Evolutionary conservation across 2,888 invertebrate species (phyloP).

Genomic region (Ganaspis brasiliensis): DNA sequence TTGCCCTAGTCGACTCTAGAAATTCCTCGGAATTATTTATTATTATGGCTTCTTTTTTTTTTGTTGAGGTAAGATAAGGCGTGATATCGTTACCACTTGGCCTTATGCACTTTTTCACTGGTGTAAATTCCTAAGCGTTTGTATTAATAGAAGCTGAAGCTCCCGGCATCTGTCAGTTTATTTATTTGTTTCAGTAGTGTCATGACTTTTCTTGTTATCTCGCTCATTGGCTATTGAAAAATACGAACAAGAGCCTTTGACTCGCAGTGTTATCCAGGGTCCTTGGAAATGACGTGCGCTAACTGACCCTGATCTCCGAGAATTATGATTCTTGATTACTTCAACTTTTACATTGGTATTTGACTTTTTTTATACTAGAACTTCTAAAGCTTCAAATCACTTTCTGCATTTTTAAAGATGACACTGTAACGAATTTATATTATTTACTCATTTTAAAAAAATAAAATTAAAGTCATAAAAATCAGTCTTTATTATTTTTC

Average conservation of each 20-base stretch:
- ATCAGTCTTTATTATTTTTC: too few species aligned
- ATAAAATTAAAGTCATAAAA: too few species aligned
- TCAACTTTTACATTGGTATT: background rate
- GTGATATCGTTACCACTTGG: conserved; percentile 7
- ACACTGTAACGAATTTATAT: too few species aligned
- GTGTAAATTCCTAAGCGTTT: conserved; percentile 12
- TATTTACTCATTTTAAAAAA: too few species aligned
- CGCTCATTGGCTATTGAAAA: conserved; percentile 27
- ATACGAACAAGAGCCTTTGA: conserved; percentile 14
- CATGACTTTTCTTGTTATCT: conserved; percentile 31
- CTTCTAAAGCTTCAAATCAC: too few species aligned
- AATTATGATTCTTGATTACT: background rate
- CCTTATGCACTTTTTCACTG: background rate
- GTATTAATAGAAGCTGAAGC: background rate
- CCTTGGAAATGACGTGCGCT: background rate
- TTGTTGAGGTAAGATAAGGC: background rate
- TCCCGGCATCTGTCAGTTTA: background rate
- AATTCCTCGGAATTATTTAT: conserved; percentile 5
- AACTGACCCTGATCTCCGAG: background rate
- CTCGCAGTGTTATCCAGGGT: background rate
- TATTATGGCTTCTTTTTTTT: too few species aligned
- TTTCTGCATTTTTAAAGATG: too few species aligned
- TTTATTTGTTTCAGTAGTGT: conserved; percentile 17
- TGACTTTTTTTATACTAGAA: too few species aligned
- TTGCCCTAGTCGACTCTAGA: background rate